Conservation (phyloP, 2,888 invertebrate species). For the Drosophila anceps region DNA sequence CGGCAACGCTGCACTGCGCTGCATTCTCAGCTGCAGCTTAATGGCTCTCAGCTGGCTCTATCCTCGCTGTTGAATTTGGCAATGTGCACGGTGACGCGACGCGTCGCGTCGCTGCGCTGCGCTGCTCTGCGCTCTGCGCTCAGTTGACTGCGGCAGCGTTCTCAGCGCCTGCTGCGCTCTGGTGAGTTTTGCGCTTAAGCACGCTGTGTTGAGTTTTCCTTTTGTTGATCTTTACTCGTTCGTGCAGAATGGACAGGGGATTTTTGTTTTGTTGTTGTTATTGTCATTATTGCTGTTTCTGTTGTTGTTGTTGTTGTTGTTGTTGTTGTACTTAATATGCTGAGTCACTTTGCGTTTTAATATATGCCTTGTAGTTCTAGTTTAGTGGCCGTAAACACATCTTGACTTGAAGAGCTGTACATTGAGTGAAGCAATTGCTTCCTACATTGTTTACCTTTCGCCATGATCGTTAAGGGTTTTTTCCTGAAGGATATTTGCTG, state of each 20-base stretch:
- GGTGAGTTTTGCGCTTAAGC: conserved; percentile 55
- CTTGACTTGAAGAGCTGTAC: conserved; percentile 30
- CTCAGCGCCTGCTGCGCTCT: conserved; percentile 37
- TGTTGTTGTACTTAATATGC: conserved; percentile 30
- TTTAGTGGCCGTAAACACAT: conserved; percentile 51
- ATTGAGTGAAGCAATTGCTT: conserved; percentile 54
- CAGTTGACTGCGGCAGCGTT: conserved; percentile 25
- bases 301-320: conserved; percentile 9
- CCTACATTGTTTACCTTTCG: conserved; percentile 57
- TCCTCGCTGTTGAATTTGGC: conserved; percentile 68
- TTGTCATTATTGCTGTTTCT: not conserved
- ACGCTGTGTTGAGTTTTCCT: conserved; percentile 67
- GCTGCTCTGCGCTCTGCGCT: conserved; percentile 20
- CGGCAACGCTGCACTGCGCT: conserved; percentile 8
- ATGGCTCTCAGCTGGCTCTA: conserved; percentile 50
- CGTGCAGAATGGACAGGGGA: conserved; percentile 30
- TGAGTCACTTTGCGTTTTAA: conserved; percentile 63
- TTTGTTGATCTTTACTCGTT: conserved; percentile 41
- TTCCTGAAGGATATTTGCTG: conserved; percentile 65
- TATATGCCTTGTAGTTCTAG: conserved; percentile 55
- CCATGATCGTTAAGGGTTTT: conserved; percentile 49
- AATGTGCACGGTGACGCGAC: conserved; percentile 40
- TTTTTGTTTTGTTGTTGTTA: conserved; percentile 35
- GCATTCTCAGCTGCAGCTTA: conserved; percentile 39
- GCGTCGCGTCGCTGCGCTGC: conserved; percentile 13